Evolutionary conservation across 2,888 invertebrate genomes (phyloP).

Genomic region (Blastobasis adustella): DNA sequence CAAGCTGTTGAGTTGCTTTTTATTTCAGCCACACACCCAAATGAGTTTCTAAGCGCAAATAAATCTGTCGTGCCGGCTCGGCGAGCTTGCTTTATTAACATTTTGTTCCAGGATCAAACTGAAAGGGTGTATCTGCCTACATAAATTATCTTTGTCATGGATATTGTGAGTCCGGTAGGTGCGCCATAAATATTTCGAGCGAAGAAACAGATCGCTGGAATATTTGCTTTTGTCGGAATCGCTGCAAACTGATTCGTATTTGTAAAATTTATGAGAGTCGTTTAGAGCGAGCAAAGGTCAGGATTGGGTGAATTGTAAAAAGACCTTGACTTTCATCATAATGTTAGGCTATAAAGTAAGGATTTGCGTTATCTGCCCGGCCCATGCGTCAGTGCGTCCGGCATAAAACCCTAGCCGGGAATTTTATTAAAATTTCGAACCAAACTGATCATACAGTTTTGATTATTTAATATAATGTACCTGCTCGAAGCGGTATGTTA

Average conservation of each 20-base stretch:
- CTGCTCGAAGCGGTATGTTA: no score
- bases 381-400: not conserved
- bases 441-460: not conserved
- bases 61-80: conserved; percentile 42
- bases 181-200: no score
- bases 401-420: not conserved
- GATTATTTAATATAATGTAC: not conserved
- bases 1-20: conserved; percentile 61
- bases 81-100: conserved; percentile 38
- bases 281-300: no score
- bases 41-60: conserved; percentile 66
- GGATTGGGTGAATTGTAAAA: no score
- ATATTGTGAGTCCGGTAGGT: no score
- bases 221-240: no score
- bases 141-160: no score
- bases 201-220: no score
- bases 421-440: not conserved
- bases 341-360: no score
- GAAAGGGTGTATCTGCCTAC: not conserved
- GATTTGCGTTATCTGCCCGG: not conserved
- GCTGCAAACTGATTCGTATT: no score
- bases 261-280: no score
- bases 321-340: no score
- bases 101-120: conserved; percentile 19
- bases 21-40: conserved; percentile 49